Conservation (phyloP, 2,888 invertebrate species). For the Augochlorella aurata region DNA sequence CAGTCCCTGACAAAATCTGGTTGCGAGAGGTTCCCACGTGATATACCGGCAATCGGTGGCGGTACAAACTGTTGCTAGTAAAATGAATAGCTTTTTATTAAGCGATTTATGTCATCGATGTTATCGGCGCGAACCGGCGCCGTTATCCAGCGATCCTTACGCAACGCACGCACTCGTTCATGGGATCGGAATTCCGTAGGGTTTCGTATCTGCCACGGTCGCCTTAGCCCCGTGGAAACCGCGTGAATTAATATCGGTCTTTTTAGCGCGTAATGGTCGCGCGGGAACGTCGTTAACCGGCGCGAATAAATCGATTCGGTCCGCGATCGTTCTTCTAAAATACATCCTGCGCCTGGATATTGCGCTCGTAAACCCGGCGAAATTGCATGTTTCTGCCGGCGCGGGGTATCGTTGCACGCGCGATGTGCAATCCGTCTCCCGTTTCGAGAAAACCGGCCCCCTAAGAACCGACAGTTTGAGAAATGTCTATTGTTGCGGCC, state of each 20-base stretch:
- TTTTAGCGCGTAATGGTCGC: constrained; percentile 12
- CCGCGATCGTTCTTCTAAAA: constrained; percentile 13
- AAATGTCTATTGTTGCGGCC: background rate
- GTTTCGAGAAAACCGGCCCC: constrained; percentile 24
- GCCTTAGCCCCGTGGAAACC: background rate
- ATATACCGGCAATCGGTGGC: background rate
- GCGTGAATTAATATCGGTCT: constrained; percentile 31
- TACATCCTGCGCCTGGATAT: constrained; percentile 3
- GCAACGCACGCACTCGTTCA: constrained; percentile 38
- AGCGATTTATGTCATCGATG: constrained; percentile 35
- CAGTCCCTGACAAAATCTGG: background rate
- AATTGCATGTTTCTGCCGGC: constrained; percentile 19
- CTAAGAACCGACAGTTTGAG: background rate
- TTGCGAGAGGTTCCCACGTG: background rate
- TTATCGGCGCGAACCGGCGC: constrained; percentile 45
- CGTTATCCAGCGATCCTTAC: constrained; percentile 40
- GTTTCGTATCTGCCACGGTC: constrained; percentile 6
- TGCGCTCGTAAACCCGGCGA: constrained; percentile 1
- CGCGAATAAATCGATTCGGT: constrained; percentile 31
- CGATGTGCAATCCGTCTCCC: constrained; percentile 13
- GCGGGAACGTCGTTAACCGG: constrained; percentile 15
- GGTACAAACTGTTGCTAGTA: constrained; percentile 15
- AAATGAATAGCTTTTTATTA: constrained; percentile 22
- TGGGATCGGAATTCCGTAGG: constrained; percentile 32
- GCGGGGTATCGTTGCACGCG: background rate